phyloP scores from a whole-genome alignment of 1,140 invertebrate genomes.

The Magallana gigas region DNA sequence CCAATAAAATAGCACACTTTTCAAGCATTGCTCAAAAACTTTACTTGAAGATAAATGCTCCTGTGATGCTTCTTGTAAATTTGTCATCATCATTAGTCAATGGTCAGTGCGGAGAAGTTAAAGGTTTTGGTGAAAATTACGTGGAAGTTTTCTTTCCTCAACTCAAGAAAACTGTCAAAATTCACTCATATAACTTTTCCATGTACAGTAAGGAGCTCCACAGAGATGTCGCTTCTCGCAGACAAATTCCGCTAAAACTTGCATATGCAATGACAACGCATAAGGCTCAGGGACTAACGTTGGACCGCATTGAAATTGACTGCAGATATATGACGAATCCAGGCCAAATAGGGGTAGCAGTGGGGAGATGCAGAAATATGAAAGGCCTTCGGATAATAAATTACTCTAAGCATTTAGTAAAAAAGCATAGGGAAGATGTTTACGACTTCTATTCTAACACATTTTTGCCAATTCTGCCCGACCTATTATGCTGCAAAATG shows the following conservation, averaged over 20 bases:
- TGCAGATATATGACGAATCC: constrained; percentile 49
- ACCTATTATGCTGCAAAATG: constrained; percentile 40
- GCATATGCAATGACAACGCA: constrained; percentile 53
- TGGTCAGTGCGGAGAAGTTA: constrained; percentile 24
- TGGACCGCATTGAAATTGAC: constrained; percentile 44
- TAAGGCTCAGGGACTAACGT: constrained; percentile 49
- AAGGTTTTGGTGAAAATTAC: not conserved
- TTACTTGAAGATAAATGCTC: constrained; percentile 34
- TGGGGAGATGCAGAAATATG: constrained; percentile 30
- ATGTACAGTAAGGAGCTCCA: not conserved
- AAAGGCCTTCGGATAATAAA: constrained; percentile 47
- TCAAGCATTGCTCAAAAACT: not conserved
- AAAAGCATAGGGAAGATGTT: constrained; percentile 26
- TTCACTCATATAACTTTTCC: constrained; percentile 24
- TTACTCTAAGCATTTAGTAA: constrained; percentile 30
- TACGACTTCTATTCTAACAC: constrained; percentile 47
- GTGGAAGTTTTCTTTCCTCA: constrained; percentile 26
- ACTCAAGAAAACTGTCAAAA: not conserved
- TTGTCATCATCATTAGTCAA: constrained; percentile 25
- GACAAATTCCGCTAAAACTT: constrained; percentile 49
- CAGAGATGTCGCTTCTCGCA: constrained; percentile 26
- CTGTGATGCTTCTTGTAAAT: constrained; percentile 42
- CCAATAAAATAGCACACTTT: not conserved
- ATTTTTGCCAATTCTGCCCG: not conserved
- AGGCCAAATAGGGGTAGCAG: constrained; percentile 53